These are phyloP conservation scores for Heteronetta atricapilla DNA, from an alignment of 2,113 vertebrate genomes.

Conservation along the genomic window DNA sequence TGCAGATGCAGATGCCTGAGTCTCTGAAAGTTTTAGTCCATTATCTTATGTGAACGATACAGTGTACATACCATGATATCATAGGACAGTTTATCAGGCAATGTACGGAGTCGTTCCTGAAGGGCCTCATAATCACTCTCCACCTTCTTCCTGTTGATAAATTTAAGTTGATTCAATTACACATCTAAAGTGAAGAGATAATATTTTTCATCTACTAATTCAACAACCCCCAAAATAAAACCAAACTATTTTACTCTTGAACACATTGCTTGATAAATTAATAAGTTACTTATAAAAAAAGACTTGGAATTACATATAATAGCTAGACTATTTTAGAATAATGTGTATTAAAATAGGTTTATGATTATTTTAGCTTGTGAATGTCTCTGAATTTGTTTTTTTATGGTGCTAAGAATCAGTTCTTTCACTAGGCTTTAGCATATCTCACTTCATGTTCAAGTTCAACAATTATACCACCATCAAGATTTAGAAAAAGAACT, in stretches of 20 bases:
- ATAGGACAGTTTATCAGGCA: constrained; percentile 89
- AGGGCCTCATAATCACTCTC: constrained; percentile 89
- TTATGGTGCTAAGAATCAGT: not conserved
- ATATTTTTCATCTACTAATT: not conserved
- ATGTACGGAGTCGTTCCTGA: constrained; percentile 85
- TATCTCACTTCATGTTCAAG: not conserved
- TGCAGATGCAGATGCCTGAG: not conserved
- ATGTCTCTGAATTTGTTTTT: not conserved
- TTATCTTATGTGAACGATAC: not conserved
- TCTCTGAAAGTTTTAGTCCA: not conserved
- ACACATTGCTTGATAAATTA: not conserved
- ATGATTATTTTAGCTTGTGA: not conserved
- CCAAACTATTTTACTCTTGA: not conserved
- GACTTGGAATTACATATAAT: not conserved
- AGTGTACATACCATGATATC: constrained; percentile 88
- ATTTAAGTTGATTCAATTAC: constrained; percentile 20
- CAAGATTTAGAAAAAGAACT: constrained; percentile 3
- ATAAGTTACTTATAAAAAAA: not conserved
- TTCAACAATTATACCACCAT: constrained; percentile 37
- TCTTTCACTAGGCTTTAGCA: not conserved
- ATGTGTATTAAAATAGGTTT: not conserved
- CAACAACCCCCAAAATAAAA: not conserved
- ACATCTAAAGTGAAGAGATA: not conserved
- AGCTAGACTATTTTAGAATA: not conserved
- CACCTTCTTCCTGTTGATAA: constrained; percentile 87